Conservation (phyloP, 2,797 vertebrate genomes). For the Scyliorhinus canicula region DNA sequence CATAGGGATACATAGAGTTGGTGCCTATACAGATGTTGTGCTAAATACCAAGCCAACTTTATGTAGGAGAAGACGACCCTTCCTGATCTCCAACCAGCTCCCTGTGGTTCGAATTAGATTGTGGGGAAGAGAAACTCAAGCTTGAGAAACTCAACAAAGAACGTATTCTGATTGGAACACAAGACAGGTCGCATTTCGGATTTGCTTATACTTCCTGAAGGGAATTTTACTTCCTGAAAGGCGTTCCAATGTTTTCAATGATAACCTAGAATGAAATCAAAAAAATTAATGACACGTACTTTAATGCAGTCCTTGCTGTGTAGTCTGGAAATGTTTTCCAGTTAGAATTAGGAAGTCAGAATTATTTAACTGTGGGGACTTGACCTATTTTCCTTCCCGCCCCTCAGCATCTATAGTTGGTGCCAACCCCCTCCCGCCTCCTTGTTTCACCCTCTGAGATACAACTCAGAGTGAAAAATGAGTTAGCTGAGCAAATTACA, state of each 20-base stretch:
- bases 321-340: not conserved
- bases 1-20: not conserved
- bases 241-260: not conserved
- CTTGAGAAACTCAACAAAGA: not conserved
- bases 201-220: too few relatives aligned
- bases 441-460: not conserved
- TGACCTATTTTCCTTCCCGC: too few relatives aligned
- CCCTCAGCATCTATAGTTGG: not conserved
- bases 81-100: not conserved
- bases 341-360: not conserved
- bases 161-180: not conserved
- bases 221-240: not conserved
- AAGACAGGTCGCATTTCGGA: not conserved
- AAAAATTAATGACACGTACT: not conserved
- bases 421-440: not conserved
- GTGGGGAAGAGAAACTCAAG: not conserved
- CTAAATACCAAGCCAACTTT: not conserved
- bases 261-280: not conserved
- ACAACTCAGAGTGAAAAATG: not conserved
- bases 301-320: not conserved
- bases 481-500: not conserved
- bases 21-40: not conserved
- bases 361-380: not conserved
- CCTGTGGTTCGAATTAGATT: not conserved
- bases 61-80: not conserved